Evolutionary conservation across 2,113 vertebrate genomes (phyloP), one percentile per base, ranked within the genome.

Genomic region (Carassius carassius): DNA sequence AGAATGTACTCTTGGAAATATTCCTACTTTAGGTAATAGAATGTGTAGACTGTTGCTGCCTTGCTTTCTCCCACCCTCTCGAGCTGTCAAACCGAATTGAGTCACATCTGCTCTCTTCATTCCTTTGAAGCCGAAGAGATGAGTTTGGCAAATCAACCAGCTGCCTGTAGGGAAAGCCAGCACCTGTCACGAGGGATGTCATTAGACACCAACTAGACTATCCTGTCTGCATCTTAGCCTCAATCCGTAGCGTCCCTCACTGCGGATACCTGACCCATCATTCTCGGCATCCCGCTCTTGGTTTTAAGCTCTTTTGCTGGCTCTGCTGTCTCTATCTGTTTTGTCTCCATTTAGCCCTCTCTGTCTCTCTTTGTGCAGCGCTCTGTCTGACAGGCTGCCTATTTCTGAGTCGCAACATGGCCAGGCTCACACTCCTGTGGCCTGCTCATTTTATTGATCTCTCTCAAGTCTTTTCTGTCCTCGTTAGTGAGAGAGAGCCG

Each of bases 101-200:
- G 89, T 91, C 93, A 91, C 93, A 94, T 92, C 93, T 94, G 93
- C 83, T 91, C 89, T 88, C 88, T 79, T 69, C 83, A 90, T 92
- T 90, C 90, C 83, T 91, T 91, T 92, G 86, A 90, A 94, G 92
- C 91, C 87, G 82, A 86, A 77, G 89, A 89, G 87, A 91, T 91
- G 88, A 89, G 90, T 91, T 92, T 90, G 91, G 92, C 83, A 89
- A 92, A 88, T 87, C 89, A 85, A 83, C 87, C 93, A 93, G 92
- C 91, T 94, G 93, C 88, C 87, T 85, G 89, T 84, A 89, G 87
- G 80, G 87, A 92, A 91, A 91, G 90, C 87, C 89, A 90, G 91
- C 89, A 85, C 91, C 88, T 90, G 91, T 92, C 93, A 91, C 92
- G 25, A 21, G 93, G 94, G 92, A 93, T 91, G 91, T 94, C 91